Base-by-base conservation (phyloP, 2,797 vertebrate species). In the Tadarida brasiliensis region DNA sequence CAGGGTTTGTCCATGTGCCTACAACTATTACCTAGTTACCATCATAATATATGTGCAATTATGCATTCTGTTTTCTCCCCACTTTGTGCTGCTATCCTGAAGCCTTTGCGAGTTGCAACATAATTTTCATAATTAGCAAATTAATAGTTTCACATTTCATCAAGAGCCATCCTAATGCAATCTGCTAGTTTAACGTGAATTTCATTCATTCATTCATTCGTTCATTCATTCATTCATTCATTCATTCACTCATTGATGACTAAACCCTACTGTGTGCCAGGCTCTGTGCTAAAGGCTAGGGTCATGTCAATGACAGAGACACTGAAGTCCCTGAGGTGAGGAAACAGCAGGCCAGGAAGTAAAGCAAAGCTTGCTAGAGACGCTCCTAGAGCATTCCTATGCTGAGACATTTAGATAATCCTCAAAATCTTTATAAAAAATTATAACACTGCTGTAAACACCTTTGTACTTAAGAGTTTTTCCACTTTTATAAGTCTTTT, bases 101-200 rank as follows among this genome's bases (percentile, higher is more conserved):
- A 96, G 91, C 65, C 19, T 95, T 95, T 96, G 86, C 86, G 65
- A 84, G 86, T 93, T 95, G 96, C 35, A 87, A 93, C 70, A 70
- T 78, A 80, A 87, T 90, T 92, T 94, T 91, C 54, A 91, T 91
- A 89, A 95, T 94, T 90, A 96, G 70, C 24, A 89, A 94, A 83
- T 89, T 80, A 95, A 93, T 94, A 76, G 54, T 35, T 88, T 96
- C 56, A 12, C 65, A 68, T 87, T 96, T 96, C 81, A 92, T 92
- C 86, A 94, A 94, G 85, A 94, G 44, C 44, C 84, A 49, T 67
- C 12, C 74, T 61, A 88, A 19, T 22, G 14, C 35, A 83, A 70
- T 80, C 94, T 92, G 77, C 63, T 93, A 35, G 22, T 93, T 92
- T 65, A 78, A 47, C 44, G 20, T 39, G 63, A 24, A 74, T 54